These are phyloP conservation scores for Dione vanillae DNA, from an alignment of 2,888 invertebrate species.

Conservation along the genomic window DNA sequence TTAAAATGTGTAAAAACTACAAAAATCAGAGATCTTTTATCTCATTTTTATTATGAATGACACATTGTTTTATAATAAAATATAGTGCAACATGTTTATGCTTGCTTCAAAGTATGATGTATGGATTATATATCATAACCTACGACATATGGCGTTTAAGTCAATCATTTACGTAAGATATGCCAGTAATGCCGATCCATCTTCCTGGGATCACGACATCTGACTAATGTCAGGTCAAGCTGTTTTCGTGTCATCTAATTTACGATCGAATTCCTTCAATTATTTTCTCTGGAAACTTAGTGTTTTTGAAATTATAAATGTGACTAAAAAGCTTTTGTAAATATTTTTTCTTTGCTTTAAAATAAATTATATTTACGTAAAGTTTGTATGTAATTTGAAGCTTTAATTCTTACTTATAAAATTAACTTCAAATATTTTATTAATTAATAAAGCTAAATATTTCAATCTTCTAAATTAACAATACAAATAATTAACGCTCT, in stretches of 20 bases:
- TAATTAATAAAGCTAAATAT: background rate
- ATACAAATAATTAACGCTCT: conserved; percentile 25
- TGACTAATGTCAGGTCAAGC: conserved; percentile 23
- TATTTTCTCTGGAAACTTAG: background rate
- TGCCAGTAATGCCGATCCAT: conserved; percentile 32
- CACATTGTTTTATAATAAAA: too few species aligned
- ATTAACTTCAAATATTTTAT: too few species aligned
- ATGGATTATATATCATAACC: conserved; percentile 14
- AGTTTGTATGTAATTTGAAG: too few species aligned
- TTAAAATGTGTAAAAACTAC: too few species aligned
- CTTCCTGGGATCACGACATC: conserved; percentile 31
- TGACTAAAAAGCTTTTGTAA: too few species aligned
- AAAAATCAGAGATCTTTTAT: too few species aligned
- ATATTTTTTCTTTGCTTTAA: too few species aligned
- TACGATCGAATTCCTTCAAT: conserved; percentile 14
- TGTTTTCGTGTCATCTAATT: conserved; percentile 11
- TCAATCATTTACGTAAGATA: conserved; percentile 24
- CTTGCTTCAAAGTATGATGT: background rate
- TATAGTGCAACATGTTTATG: too few species aligned
- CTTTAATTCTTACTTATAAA: too few species aligned
- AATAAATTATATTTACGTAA: too few species aligned
- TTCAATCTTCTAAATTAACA: background rate
- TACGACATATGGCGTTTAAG: conserved; percentile 23
- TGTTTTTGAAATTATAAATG: background rate
- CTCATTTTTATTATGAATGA: too few species aligned